Conservation (phyloP, 2,113 vertebrate species). For the Petrocephalus microphthalmus region DNA sequence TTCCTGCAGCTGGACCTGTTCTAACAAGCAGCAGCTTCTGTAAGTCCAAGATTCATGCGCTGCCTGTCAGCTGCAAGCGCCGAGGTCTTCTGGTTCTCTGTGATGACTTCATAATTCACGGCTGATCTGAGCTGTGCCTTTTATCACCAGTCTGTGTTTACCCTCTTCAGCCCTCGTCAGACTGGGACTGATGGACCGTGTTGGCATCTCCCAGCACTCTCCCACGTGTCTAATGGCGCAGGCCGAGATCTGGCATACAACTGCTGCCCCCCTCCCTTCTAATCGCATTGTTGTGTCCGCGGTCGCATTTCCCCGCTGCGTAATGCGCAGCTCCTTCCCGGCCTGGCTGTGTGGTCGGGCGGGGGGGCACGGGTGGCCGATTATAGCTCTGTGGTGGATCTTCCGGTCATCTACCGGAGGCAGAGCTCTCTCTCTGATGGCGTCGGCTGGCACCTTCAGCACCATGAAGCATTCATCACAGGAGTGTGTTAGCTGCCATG, state of each 20-base stretch:
- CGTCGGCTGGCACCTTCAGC: not conserved
- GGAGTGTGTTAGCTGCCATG: not conserved
- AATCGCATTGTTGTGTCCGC: not conserved
- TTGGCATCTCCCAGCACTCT: not conserved
- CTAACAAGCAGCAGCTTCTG: not conserved
- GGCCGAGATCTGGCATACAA: not conserved
- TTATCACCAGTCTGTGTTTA: not conserved
- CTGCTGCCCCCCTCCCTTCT: not conserved
- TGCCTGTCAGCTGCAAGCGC: not conserved
- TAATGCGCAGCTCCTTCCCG: not conserved
- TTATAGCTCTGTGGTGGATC: not conserved
- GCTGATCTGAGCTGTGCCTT: not conserved
- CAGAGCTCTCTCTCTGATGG: not conserved
- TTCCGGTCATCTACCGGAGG: not conserved
- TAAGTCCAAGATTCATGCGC: not conserved
- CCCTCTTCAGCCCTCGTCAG: not conserved
- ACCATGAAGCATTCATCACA: not conserved
- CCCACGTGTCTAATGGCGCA: not conserved
- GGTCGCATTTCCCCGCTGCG: not conserved
- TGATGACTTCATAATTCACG: not conserved
- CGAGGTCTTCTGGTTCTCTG: not conserved
- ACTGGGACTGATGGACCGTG: not conserved
- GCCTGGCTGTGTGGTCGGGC: not conserved
- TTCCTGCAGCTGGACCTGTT: not conserved
- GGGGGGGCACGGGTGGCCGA: not conserved